These are phyloP conservation scores for Neosilurus hyrtlii DNA, from an alignment of 2,797 vertebrate genomes.

Conservation along the genomic window DNA sequence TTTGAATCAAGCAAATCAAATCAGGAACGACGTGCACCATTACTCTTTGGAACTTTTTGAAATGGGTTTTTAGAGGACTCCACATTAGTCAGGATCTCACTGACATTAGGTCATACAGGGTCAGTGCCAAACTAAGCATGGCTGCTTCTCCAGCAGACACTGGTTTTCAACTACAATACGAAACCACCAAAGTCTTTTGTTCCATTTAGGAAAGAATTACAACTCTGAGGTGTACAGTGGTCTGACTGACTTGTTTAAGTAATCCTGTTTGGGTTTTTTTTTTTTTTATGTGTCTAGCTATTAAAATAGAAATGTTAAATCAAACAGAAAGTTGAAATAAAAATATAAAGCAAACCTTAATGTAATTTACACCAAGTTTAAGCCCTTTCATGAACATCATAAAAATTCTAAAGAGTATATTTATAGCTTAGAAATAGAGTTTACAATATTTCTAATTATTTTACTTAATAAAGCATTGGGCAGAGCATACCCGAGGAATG, in stretches of 20 bases:
- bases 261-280: background rate
- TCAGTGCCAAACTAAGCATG: slow-evolving; percentile 50
- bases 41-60: slow-evolving; percentile 7
- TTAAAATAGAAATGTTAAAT: slow-evolving; percentile 16
- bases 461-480: background rate
- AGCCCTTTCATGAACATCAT: background rate
- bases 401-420: background rate
- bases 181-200: slow-evolving; percentile 39
- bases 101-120: slow-evolving; percentile 51
- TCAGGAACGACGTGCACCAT: background rate
- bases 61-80: slow-evolving; percentile 2
- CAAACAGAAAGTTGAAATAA: background rate
- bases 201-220: slow-evolving; percentile 51
- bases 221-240: slow-evolving; percentile 25
- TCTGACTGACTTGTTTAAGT: slow-evolving; percentile 7
- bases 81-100: slow-evolving; percentile 28
- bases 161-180: slow-evolving; percentile 50
- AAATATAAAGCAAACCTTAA: slow-evolving; percentile 1
- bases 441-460: background rate
- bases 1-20: background rate
- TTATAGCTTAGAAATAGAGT: background rate
- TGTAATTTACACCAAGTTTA: slow-evolving; percentile 5
- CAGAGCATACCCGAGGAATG: background rate
- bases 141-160: slow-evolving; percentile 46
- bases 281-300: background rate